These are phyloP conservation scores for Automeris io DNA, from an alignment of 2,888 invertebrate genomes.

Conservation along the genomic window DNA sequence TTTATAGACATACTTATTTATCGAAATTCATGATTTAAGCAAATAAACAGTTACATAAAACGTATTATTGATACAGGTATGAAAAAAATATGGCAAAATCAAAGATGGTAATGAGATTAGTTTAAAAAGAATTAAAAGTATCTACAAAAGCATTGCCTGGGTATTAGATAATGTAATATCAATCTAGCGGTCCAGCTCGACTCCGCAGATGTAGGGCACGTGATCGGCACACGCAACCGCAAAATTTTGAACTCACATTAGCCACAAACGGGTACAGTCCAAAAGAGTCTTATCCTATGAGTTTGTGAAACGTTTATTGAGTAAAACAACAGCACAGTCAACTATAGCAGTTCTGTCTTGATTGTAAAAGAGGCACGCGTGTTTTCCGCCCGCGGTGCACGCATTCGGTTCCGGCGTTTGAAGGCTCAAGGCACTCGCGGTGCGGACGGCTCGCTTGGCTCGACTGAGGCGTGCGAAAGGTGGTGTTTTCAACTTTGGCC, in stretches of 20 bases:
- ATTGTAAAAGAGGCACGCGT: slow-evolving; percentile 37
- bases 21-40: too few relatives aligned
- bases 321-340: slow-evolving; percentile 45
- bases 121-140: slow-evolving; percentile 21
- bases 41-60: too few relatives aligned
- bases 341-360: slow-evolving; percentile 38
- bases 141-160: slow-evolving; percentile 49
- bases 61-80: too few relatives aligned
- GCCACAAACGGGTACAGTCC: slow-evolving; percentile 63
- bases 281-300: slow-evolving; percentile 41
- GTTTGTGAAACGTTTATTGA: slow-evolving; percentile 22
- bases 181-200: slow-evolving; percentile 53
- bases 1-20: too few relatives aligned
- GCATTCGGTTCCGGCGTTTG: slow-evolving; percentile 51
- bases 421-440: slow-evolving; percentile 42
- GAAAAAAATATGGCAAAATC: slow-evolving; percentile 1
- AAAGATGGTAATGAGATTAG: slow-evolving; percentile 18
- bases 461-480: slow-evolving; percentile 68
- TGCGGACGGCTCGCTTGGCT: slow-evolving; percentile 40
- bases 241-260: slow-evolving; percentile 64
- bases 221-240: slow-evolving; percentile 51
- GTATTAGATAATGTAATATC: slow-evolving; percentile 52
- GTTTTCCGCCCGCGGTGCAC: slow-evolving; percentile 47
- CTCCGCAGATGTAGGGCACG: slow-evolving; percentile 67
- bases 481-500: too few relatives aligned